phyloP scores from a whole-genome alignment of 2,113 vertebrate genomes.

The Tringa solitaria region DNA sequence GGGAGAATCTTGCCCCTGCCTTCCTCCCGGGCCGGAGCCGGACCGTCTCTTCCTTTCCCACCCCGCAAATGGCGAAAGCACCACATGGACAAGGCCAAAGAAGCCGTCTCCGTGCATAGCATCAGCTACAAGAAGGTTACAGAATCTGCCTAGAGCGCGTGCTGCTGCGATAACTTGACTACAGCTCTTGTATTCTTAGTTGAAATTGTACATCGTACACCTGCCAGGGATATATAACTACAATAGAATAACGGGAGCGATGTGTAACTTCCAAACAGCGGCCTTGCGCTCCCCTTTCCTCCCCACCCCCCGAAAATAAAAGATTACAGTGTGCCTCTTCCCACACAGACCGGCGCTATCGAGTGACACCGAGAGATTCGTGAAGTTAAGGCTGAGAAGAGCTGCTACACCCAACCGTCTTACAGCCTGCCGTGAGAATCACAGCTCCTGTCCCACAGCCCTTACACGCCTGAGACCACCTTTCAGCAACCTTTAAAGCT shows the following conservation, averaged over 20 bases:
- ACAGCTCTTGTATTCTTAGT: slow-evolving; percentile 39
- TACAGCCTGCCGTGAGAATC: neutral
- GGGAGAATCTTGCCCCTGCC: neutral
- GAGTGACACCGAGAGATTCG: neutral
- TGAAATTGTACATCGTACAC: slow-evolving; percentile 53
- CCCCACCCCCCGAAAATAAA: neutral
- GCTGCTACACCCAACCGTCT: neutral
- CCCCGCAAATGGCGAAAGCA: slow-evolving; percentile 49
- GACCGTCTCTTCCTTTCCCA: neutral
- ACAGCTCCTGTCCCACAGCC: neutral
- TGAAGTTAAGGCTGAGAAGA: slow-evolving; percentile 7
- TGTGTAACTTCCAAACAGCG: slow-evolving; percentile 20
- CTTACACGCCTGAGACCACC: neutral
- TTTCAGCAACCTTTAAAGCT: slow-evolving; percentile 69
- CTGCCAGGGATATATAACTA: slow-evolving; percentile 45
- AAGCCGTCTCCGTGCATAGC: slow-evolving; percentile 51
- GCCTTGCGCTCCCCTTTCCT: neutral
- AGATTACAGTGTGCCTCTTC: neutral
- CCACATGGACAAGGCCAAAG: slow-evolving; percentile 30
- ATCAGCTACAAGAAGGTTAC: slow-evolving; percentile 56
- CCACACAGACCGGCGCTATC: neutral
- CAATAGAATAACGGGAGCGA: slow-evolving; percentile 29
- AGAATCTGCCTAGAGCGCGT: slow-evolving; percentile 44
- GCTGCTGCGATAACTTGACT: slow-evolving; percentile 43
- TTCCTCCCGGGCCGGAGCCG: neutral